A percentile compares a stretch with the other conserved stretches of the same genome.
These are phyloP conservation scores for Papilio polytes DNA, from an alignment of 1,140 invertebrate species.

Conservation along the genomic window DNA sequence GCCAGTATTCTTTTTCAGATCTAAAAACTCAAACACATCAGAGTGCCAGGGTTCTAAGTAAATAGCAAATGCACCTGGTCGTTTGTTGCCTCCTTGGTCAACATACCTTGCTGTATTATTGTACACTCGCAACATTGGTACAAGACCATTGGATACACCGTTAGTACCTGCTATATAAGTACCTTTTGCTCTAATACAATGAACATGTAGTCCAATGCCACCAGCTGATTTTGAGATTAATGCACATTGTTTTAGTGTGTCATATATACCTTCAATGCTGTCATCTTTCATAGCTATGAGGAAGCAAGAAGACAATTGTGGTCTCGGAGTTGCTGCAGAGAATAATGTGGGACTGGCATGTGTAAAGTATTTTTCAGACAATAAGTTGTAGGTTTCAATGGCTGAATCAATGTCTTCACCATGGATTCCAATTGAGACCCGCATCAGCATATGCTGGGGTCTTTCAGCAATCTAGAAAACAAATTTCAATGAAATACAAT, in stretches of 20 bases:
- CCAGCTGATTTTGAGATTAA: constrained; percentile 98
- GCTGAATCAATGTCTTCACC: constrained; percentile 96
- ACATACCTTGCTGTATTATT: constrained; percentile 99
- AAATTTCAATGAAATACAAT: not conserved
- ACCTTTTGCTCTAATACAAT: constrained; percentile 97
- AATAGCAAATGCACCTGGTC: constrained; percentile 99
- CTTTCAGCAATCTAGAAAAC: constrained; percentile 91
- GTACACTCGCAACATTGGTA: constrained; percentile 98
- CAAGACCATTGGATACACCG: constrained; percentile 97
- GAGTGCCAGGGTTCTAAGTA: constrained; percentile 99
- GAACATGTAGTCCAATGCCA: constrained; percentile 98
- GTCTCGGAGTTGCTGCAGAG: constrained; percentile 95
- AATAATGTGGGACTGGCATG: constrained; percentile 99
- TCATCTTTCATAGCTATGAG: constrained; percentile 97
- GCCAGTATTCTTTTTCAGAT: constrained; percentile 97
- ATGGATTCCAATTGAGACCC: constrained; percentile 98
- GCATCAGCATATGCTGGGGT: constrained; percentile 99
- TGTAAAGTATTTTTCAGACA: constrained; percentile 98
- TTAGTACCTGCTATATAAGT: constrained; percentile 97
- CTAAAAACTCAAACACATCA: constrained; percentile 98
- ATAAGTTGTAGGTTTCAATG: constrained; percentile 98
- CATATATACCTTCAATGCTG: constrained; percentile 99
- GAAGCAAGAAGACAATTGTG: constrained; percentile 98
- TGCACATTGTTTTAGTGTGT: constrained; percentile 97
- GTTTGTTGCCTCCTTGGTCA: constrained; percentile 99